These are phyloP conservation scores for Chromis chromis DNA, from an alignment of 2,797 vertebrate genomes.

Conservation along the genomic window DNA sequence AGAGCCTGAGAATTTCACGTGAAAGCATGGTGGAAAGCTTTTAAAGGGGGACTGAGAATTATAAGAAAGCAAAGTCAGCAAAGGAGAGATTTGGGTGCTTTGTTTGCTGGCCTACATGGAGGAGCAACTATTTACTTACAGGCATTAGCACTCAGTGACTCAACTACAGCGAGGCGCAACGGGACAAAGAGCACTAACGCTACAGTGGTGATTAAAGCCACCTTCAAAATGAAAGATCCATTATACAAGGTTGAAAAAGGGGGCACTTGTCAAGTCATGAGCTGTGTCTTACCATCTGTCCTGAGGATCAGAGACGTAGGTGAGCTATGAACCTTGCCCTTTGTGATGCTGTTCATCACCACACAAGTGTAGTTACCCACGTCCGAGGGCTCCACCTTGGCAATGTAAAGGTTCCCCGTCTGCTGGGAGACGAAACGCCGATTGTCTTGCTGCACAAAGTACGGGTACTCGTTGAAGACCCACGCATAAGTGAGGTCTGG, in stretches of 20 bases:
- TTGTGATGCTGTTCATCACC: constrained; percentile 88
- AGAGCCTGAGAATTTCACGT: constrained; percentile 59
- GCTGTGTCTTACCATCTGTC: constrained; percentile 88
- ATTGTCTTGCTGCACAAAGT: constrained; percentile 94
- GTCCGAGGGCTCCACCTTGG: constrained; percentile 93
- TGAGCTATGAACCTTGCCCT: constrained; percentile 89
- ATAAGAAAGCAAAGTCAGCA: constrained; percentile 76
- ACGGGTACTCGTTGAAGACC: constrained; percentile 96
- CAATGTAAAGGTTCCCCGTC: constrained; percentile 95
- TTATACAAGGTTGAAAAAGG: constrained; percentile 34
- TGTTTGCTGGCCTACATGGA: constrained; percentile 77
- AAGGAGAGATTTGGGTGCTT: constrained; percentile 68
- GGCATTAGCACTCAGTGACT: constrained; percentile 64
- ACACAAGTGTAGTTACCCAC: constrained; percentile 97
- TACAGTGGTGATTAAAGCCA: constrained; percentile 53
- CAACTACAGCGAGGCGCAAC: constrained; percentile 50
- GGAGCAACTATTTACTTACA: constrained; percentile 69
- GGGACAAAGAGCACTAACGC: constrained; percentile 53
- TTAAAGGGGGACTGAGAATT: constrained; percentile 69
- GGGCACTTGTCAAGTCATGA: constrained; percentile 35
- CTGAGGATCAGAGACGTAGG: constrained; percentile 93
- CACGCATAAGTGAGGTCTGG: constrained; percentile 91
- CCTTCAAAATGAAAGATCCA: constrained; percentile 45
- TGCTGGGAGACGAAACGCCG: constrained; percentile 95
- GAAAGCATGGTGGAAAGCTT: constrained; percentile 73